Evolutionary conservation across 2,888 invertebrate species (phyloP).

Genomic region (Sericinus montela): DNA sequence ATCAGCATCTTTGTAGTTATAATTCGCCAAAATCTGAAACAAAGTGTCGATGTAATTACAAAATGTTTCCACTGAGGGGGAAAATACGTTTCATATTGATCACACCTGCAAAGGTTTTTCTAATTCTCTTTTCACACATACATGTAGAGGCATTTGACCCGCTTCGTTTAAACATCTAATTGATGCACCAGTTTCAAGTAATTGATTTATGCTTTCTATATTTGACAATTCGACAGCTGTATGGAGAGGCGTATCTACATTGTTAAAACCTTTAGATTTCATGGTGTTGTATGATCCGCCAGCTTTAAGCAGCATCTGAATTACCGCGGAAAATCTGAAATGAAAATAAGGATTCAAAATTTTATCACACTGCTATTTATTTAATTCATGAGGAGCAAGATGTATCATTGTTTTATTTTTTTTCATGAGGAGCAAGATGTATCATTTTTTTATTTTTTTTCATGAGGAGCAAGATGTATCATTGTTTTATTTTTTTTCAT

Average conservation of each 20-base stretch:
- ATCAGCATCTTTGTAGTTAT: conserved; percentile 50
- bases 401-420: no score
- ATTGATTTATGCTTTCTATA: conserved; percentile 55
- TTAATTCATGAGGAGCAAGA: no score
- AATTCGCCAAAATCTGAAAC: conserved; percentile 56
- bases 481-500: no score
- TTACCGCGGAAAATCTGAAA: conserved; percentile 30
- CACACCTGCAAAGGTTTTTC: conserved; percentile 62
- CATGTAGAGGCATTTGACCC: conserved; percentile 73
- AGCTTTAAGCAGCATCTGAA: conserved; percentile 46
- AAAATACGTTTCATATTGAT: conserved; percentile 7
- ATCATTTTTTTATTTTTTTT: no score
- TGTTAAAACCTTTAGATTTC: conserved; percentile 33
- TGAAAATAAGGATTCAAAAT: no score
- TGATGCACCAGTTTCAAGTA: conserved; percentile 60
- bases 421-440: no score
- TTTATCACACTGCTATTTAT: no score
- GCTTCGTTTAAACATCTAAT: conserved; percentile 56
- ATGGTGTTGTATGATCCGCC: conserved; percentile 45
- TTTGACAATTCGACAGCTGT: conserved; percentile 69
- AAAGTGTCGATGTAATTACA: no score
- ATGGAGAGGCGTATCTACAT: conserved; percentile 69
- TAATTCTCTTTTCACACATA: conserved; percentile 63
- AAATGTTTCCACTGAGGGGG: no score
- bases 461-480: no score